These are phyloP conservation scores for Dallia pectoralis DNA, from an alignment of 2,797 vertebrate genomes.

Conservation along the genomic window DNA sequence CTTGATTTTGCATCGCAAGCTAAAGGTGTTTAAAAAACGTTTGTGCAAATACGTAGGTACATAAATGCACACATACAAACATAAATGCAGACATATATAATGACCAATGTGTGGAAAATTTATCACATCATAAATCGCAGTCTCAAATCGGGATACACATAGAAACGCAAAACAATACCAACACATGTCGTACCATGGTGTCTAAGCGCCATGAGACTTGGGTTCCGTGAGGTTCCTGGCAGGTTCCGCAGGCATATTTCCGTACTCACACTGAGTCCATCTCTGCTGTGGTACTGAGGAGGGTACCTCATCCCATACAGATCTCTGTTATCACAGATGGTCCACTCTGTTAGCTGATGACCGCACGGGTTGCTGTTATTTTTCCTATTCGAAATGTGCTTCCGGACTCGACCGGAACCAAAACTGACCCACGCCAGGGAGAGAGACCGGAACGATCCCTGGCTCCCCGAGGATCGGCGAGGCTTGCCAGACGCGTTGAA, in stretches of 20 bases:
- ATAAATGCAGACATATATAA: constrained; percentile 28
- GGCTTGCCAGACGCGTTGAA: background rate
- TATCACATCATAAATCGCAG: too few relatives aligned
- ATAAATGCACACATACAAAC: constrained; percentile 15
- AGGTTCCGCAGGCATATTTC: constrained; percentile 5
- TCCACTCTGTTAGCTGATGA: constrained; percentile 35
- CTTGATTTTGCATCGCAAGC: constrained; percentile 43
- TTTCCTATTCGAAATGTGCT: too few relatives aligned
- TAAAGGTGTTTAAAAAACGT: constrained; percentile 43
- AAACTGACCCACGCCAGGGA: background rate
- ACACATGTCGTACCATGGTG: too few relatives aligned
- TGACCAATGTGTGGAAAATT: too few relatives aligned
- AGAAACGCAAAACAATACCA: too few relatives aligned
- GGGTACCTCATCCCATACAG: background rate
- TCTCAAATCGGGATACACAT: too few relatives aligned
- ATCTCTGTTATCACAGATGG: constrained; percentile 43
- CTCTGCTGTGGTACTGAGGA: background rate
- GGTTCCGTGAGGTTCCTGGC: too few relatives aligned
- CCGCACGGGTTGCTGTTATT: background rate
- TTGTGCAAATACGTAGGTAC: background rate
- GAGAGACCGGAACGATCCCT: constrained; percentile 11
- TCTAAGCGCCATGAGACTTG: too few relatives aligned
- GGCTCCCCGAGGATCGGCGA: background rate
- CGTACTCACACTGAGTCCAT: background rate
- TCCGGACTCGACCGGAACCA: too few relatives aligned